These are phyloP conservation scores for Ambastaia sidthimunki DNA, from an alignment of 2,797 vertebrate genomes.

Conservation along the genomic window DNA sequence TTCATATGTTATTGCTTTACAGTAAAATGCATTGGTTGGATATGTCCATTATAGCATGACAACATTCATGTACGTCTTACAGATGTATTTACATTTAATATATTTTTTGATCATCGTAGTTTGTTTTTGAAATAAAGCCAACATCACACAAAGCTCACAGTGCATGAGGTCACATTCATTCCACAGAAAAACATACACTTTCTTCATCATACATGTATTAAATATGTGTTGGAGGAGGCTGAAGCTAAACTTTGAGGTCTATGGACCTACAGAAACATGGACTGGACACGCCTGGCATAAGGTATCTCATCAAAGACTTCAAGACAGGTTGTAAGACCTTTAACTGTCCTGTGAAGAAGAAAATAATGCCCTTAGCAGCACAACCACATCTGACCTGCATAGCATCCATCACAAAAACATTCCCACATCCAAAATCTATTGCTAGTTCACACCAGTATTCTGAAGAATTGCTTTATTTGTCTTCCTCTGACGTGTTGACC, in stretches of 20 bases:
- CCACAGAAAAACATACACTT: slow-evolving; percentile 66
- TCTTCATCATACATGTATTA: slow-evolving; percentile 72
- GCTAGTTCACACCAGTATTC: slow-evolving; percentile 9
- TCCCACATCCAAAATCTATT: slow-evolving; percentile 14
- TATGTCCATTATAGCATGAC: slow-evolving; percentile 86
- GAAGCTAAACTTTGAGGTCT: no score
- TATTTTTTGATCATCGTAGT: slow-evolving; percentile 60
- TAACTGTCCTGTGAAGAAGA: slow-evolving; percentile 18
- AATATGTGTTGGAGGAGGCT: slow-evolving; percentile 40
- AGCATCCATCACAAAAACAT: slow-evolving; percentile 14
- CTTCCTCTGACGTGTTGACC: no score
- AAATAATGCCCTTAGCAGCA: slow-evolving; percentile 68
- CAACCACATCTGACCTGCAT: no score
- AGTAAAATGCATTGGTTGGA: slow-evolving; percentile 84
- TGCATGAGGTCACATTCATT: slow-evolving; percentile 91
- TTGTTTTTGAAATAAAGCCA: slow-evolving; percentile 75
- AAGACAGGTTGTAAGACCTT: neutral
- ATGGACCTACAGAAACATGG: no score
- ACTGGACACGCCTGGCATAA: no score
- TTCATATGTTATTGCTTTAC: slow-evolving; percentile 85
- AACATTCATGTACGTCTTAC: slow-evolving; percentile 84
- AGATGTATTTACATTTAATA: slow-evolving; percentile 76
- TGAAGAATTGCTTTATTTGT: neutral
- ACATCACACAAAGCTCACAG: slow-evolving; percentile 94
- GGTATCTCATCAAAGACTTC: slow-evolving; percentile 31